Conservation (phyloP, 2,113 vertebrate species). For the Aplodontia rufa region DNA sequence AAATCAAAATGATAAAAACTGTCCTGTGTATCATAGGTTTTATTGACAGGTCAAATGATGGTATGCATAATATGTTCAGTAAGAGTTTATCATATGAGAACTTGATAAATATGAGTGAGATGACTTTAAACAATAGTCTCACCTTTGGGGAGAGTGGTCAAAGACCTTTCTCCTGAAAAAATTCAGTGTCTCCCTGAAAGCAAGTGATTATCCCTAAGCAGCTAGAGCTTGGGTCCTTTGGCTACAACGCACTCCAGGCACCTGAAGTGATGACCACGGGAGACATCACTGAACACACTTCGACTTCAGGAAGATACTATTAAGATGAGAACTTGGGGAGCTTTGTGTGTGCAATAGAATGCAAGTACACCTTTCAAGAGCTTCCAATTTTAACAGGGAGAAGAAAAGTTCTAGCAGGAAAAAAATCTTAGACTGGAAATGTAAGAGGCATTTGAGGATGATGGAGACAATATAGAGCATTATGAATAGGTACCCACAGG, state of each 20-base stretch:
- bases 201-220: background rate
- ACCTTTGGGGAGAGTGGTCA: background rate
- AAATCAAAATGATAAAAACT: background rate
- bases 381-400: background rate
- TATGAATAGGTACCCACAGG: background rate
- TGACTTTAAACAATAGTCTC: background rate
- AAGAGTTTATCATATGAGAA: background rate
- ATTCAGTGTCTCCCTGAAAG: background rate
- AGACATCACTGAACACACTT: background rate
- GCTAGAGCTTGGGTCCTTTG: background rate
- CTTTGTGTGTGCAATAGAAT: background rate
- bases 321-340: background rate
- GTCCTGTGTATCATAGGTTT: background rate
- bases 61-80: background rate
- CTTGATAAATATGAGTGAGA: background rate
- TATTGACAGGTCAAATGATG: background rate
- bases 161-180: background rate
- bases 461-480: background rate
- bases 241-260: rapidly evolving
- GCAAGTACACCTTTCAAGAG: background rate
- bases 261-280: rapidly evolving
- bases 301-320: background rate
- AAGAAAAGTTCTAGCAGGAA: background rate
- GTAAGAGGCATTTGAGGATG: background rate
- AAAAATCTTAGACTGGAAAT: background rate